phyloP scores from a whole-genome alignment of 2,113 vertebrate species.

The Hyaena hyaena region DNA sequence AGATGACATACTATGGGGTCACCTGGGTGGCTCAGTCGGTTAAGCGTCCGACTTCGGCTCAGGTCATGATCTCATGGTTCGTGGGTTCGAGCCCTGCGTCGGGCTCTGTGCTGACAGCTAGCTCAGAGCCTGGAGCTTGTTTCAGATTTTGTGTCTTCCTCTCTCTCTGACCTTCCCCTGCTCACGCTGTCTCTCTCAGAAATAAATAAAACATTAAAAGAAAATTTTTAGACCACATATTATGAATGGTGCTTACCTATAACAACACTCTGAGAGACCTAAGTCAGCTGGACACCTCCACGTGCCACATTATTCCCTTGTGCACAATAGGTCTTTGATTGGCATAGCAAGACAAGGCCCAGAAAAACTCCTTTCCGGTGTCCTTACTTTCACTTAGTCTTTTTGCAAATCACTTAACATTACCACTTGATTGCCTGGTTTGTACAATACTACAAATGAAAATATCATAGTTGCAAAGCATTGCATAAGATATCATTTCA shows the following conservation, averaged over 20 bases:
- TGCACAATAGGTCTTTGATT: conserved; percentile 16
- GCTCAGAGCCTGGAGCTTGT: too few species aligned
- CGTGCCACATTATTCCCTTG: neutral
- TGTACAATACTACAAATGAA: conserved; percentile 68
- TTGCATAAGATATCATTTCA: conserved; percentile 50
- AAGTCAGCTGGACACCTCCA: neutral
- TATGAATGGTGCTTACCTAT: neutral
- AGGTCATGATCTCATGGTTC: too few species aligned
- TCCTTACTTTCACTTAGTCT: conserved; percentile 40
- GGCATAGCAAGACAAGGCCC: neutral
- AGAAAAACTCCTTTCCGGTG: neutral
- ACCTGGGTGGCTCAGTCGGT: too few species aligned
- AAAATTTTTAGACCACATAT: neutral
- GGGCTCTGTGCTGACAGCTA: too few species aligned
- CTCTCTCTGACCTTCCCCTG: too few species aligned
- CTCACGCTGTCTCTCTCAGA: too few species aligned
- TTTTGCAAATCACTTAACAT: conserved; percentile 32
- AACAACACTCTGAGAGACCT: neutral
- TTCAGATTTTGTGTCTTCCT: too few species aligned
- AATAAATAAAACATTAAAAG: too few species aligned
- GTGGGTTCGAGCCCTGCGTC: too few species aligned
- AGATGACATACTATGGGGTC: neutral
- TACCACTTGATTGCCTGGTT: neutral
- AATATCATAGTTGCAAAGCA: conserved; percentile 70
- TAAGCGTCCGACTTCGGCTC: too few species aligned